Evolutionary conservation across 2,888 invertebrate species (phyloP).

Genomic region (Hydriomena furcata): DNA sequence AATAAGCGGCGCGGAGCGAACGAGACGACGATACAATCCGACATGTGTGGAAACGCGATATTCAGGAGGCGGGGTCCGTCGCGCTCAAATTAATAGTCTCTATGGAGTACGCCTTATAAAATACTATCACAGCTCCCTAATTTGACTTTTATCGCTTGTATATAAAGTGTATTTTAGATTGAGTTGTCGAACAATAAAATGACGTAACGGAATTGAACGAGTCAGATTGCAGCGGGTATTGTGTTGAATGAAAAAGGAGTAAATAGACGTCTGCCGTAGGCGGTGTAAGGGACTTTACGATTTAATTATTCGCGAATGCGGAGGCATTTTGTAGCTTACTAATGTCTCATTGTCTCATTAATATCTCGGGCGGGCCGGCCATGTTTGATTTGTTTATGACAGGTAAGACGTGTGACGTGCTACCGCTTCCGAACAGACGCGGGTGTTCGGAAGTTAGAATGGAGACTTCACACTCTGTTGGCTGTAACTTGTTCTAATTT

Average conservation of each 20-base stretch:
- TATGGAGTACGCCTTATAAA: constrained; percentile 76
- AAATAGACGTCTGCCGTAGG: constrained; percentile 79
- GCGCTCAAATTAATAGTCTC: constrained; percentile 81
- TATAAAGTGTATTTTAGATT: constrained; percentile 45
- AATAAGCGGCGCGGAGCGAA: constrained; percentile 80
- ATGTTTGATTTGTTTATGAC: constrained; percentile 83
- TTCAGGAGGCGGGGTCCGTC: constrained; percentile 79
- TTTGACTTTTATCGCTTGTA: constrained; percentile 33
- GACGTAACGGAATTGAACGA: constrained; percentile 59
- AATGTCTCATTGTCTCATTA: constrained; percentile 84
- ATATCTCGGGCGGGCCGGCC: constrained; percentile 80
- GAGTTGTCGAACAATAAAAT: constrained; percentile 45
- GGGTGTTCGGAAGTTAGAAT: constrained; percentile 16
- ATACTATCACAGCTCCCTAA: constrained; percentile 31
- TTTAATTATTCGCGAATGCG: constrained; percentile 84
- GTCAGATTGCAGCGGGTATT: constrained; percentile 80
- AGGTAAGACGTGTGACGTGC: constrained; percentile 56
- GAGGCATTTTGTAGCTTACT: constrained; percentile 83
- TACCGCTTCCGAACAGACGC: constrained; percentile 18
- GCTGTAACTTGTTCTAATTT: constrained; percentile 15
- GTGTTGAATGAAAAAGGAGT: constrained; percentile 84
- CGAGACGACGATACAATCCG: constrained; percentile 72
- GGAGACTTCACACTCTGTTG: constrained; percentile 12
- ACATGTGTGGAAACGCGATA: constrained; percentile 81
- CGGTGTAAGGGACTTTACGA: constrained; percentile 83